Conservation (phyloP, 2,113 vertebrate species). For the Origma solitaria region DNA sequence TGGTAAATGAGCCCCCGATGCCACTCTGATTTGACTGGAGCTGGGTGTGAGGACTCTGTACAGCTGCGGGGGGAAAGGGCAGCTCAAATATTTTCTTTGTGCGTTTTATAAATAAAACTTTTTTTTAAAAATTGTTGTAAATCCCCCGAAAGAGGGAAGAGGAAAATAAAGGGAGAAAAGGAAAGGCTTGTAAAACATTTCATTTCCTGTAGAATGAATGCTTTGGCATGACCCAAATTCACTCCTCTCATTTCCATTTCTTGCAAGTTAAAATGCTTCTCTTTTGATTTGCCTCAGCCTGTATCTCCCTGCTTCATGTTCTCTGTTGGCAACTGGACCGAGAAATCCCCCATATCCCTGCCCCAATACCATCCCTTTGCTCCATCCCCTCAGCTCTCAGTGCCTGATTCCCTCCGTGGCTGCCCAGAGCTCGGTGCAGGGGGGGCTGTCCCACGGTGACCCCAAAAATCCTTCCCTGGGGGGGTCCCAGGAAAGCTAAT, state of each 20-base stretch:
- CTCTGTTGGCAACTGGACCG: background rate
- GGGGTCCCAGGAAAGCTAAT: background rate
- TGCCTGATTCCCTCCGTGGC: rapidly evolving
- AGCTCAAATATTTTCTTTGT: background rate
- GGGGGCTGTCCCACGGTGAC: background rate
- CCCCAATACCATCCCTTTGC: rapidly evolving
- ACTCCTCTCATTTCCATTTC: slow-evolving; percentile 47
- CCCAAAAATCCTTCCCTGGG: background rate
- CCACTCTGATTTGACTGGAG: background rate
- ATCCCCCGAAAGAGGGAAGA: background rate
- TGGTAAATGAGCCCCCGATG: background rate
- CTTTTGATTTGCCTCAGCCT: slow-evolving; percentile 4
- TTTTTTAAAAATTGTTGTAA: background rate
- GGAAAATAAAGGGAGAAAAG: background rate
- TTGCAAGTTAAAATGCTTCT: slow-evolving; percentile 2
- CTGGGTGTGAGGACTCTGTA: background rate
- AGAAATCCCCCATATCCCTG: background rate
- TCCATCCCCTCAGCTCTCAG: background rate
- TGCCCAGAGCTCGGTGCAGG: background rate
- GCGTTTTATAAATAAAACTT: background rate
- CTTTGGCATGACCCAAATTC: slow-evolving; percentile 54
- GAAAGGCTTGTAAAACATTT: slow-evolving; percentile 19
- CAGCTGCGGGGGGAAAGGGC: background rate
- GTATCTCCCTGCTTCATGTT: background rate
- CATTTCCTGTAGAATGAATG: background rate